These are phyloP conservation scores for Plectrocnemia conspersa DNA, from an alignment of 1,140 invertebrate genomes.

Conservation along the genomic window DNA sequence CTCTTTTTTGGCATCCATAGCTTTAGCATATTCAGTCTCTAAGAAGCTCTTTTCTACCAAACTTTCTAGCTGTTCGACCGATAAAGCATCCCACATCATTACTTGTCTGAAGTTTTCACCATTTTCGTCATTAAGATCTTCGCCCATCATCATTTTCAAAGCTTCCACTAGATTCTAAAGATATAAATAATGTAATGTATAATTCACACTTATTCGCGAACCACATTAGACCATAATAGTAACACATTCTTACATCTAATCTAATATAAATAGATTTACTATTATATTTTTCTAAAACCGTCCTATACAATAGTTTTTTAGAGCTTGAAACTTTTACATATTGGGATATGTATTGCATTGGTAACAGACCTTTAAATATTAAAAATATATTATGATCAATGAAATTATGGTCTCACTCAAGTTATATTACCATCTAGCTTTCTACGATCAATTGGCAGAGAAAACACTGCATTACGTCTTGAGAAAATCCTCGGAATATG, in stretches of 20 bases:
- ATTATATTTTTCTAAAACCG: conserved; percentile 46
- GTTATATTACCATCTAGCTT: conserved; percentile 50
- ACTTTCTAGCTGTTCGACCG: conserved; percentile 16
- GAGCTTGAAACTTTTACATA: conserved; percentile 58
- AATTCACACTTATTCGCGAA: conserved; percentile 1
- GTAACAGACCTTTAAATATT: conserved; percentile 49
- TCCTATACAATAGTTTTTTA: conserved; percentile 58
- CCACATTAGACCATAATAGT: neutral
- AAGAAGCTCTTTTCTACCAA: conserved; percentile 20
- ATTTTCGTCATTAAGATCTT: conserved; percentile 22
- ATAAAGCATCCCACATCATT: conserved; percentile 24
- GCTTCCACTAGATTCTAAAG: conserved; percentile 30
- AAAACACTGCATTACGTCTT: conserved; percentile 59
- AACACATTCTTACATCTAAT: conserved; percentile 38
- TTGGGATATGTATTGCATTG: conserved; percentile 58
- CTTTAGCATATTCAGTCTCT: conserved; percentile 4
- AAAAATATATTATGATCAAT: conserved; percentile 5
- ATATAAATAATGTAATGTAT: conserved; percentile 1
- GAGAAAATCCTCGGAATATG: conserved; percentile 61
- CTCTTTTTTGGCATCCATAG: neutral
- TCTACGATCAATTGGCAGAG: conserved; percentile 58
- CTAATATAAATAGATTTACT: conserved; percentile 43
- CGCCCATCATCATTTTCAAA: conserved; percentile 31
- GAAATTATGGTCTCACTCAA: conserved; percentile 4
- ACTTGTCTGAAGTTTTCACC: conserved; percentile 20